A percentile compares a stretch with the other conserved stretches of the same genome.
phyloP scores from a whole-genome alignment of 2,797 vertebrate species.

The Sebastes reedi region DNA sequence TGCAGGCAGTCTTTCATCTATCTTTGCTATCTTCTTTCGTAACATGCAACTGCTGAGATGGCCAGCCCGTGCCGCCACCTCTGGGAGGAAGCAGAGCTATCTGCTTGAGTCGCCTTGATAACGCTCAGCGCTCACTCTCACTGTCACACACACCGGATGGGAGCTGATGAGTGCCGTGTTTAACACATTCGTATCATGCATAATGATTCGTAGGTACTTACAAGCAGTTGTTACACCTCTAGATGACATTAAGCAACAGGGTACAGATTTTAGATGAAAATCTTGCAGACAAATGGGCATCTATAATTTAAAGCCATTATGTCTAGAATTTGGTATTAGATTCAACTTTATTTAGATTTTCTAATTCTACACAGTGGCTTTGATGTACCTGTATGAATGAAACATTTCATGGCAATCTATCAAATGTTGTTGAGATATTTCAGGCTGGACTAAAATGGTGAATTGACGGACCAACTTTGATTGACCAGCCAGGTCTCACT shows the following conservation, averaged over 20 bases:
- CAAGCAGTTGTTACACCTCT: neutral
- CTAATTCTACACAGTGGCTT: neutral
- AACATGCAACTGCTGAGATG: constrained; percentile 78
- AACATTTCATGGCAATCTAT: neutral
- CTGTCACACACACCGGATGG: constrained; percentile 37
- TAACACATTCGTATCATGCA: constrained; percentile 6
- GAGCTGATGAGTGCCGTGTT: constrained; percentile 35
- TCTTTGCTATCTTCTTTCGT: constrained; percentile 76
- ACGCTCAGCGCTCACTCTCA: constrained; percentile 59
- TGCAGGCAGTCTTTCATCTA: constrained; percentile 88
- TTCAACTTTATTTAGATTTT: neutral
- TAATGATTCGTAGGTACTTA: neutral
- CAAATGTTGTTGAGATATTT: neutral
- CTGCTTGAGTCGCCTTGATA: constrained; percentile 41
- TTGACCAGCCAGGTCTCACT: neutral
- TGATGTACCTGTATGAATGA: neutral
- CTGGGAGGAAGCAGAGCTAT: constrained; percentile 56
- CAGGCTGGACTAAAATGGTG: neutral
- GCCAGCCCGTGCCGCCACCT: constrained; percentile 32
- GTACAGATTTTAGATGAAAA: neutral
- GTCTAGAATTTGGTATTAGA: neutral
- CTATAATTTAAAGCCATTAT: neutral
- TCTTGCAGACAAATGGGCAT: neutral
- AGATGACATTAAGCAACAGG: neutral
- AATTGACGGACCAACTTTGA: neutral